Evolutionary conservation across 2,797 vertebrate species (phyloP), one percentile per base, ranked within the genome.

Genomic region (Orientallactaga sibirica): DNA sequence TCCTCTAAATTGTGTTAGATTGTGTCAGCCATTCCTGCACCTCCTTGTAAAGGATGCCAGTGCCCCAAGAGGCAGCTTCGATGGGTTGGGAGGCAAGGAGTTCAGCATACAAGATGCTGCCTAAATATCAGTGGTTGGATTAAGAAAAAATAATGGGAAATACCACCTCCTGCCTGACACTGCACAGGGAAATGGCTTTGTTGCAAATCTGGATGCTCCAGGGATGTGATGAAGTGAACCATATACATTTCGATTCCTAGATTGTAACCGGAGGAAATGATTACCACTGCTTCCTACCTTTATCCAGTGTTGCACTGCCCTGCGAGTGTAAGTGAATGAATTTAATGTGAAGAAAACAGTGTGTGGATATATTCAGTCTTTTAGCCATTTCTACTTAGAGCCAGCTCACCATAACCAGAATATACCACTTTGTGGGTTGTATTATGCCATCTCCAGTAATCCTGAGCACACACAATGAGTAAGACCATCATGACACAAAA

Each of bases 1-100:
- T 71, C 66, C 48, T 93, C 86, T 80, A 90, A 88, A 95, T 86
- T 71, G 64, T 83, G 81, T 94, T 84, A 95, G 90, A 92, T 91
- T 77, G 93, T 90, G 86, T 94, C 73, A 91, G 90, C 86, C 77
- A 41, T 79, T 91, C 92, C 81, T 94, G 93, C 33, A 76, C 86
- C 84, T 93, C 92, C 71, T 89, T 20, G 10, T 55, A 76, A 70
- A 89, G 91, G 93, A 88, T 88, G 82, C 91, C 81, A 70, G 79
- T 19, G 20, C 68, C 73, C 89, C 68, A 67, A 16, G 52, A 88
- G 70, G 70, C 70, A 71, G 66, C 16, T 24, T 3, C 27, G 7
- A 55, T 85, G 29, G 62, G 88, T 12, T 10, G 19, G 82, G 37
- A 90, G 70, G 90, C 10, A 79, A 91, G 79, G 19, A 43, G 4